Evolutionary conservation across 2,113 vertebrate species (phyloP).

Genomic region (Fregata magnificens): DNA sequence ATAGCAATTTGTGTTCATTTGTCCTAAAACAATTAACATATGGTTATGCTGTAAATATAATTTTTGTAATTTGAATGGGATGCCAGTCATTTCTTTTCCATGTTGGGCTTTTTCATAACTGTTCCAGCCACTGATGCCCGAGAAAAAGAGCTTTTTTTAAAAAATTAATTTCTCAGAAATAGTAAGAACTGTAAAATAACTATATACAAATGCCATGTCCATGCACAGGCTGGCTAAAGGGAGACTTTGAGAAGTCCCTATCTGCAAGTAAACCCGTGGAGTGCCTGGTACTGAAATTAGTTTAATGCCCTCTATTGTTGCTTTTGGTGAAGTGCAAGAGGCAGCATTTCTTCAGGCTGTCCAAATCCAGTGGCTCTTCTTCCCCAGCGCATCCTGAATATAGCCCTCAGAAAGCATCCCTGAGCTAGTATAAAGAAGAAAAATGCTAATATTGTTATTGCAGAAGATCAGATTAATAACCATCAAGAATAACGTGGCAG

Average conservation of each 20-base stretch:
- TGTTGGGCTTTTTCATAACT: not conserved
- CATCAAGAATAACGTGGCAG: too few relatives aligned
- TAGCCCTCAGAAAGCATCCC: not conserved
- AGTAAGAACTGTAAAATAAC: not conserved
- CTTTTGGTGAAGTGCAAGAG: not conserved
- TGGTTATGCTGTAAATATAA: not conserved
- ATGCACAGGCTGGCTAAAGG: accelerated
- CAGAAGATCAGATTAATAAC: not conserved
- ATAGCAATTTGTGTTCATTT: not conserved
- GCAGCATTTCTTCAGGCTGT: not conserved
- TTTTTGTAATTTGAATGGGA: not conserved
- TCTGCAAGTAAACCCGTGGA: not conserved
- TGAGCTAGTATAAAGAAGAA: not conserved
- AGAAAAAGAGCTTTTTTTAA: not conserved
- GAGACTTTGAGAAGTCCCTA: not conserved
- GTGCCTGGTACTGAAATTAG: not conserved
- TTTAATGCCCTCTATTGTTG: not conserved
- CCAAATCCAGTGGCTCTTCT: not conserved
- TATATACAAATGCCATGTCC: too few relatives aligned
- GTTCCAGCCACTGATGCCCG: not conserved
- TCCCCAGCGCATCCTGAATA: not conserved
- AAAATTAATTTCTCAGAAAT: not conserved
- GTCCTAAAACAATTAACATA: not conserved
- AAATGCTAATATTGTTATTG: not conserved
- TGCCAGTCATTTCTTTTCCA: not conserved